Base-by-base conservation (phyloP, 2,113 vertebrate genomes). In the Gymnarchus niloticus region DNA sequence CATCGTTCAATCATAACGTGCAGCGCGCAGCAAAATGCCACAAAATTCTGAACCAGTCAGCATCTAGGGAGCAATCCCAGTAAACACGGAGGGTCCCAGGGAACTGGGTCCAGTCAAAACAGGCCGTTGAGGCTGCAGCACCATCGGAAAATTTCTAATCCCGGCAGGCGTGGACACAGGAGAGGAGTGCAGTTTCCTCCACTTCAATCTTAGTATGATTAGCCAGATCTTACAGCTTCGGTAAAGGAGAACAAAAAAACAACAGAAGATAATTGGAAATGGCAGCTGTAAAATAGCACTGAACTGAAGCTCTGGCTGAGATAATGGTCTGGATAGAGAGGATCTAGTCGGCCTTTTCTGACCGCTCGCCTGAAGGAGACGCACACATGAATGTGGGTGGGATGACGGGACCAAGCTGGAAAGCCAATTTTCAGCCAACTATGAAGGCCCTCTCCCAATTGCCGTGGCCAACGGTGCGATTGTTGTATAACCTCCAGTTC, bases 191-290 rank as follows among this genome's bases (percentile, higher is more conserved):
- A 14, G 5, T 44, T 28, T 51, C 28, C 23, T 85, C 48, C 49
- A 23, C 65, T 83, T 57, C 54, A 33, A 37, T 23, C 81, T 25
- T 17, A 54, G 25, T 57, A 33, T 44, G 81, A 48, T 48, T 19
- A 57, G 56, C 59, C n/a, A 3, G 9, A 46, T n/a, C 37, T 6
- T 54, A 17, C 49, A 46, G 51, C 28, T 82, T 56, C 0, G 44
- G 56, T 2, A 2, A 21, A 9, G 7, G 37, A 52, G 28, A 3
- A 56, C 23, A 82, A 52, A 82, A 44, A 61, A 59, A 37, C 14
- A 59, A 61, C 8, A 41, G 23, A 23, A 19, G 61, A 61, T 84
- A 84, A 84, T 65, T 65, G 56, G 83, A 65, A 84, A 65, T 84
- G n/a, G 83, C 23, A 46, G 83, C 37, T 84, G 54, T 65, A 84